Percentiles rank a stretch among this genome's conserved stretches.
These are phyloP conservation scores for Drosophila lowei DNA, from an alignment of 1,140 invertebrate genomes.

Conservation along the genomic window DNA sequence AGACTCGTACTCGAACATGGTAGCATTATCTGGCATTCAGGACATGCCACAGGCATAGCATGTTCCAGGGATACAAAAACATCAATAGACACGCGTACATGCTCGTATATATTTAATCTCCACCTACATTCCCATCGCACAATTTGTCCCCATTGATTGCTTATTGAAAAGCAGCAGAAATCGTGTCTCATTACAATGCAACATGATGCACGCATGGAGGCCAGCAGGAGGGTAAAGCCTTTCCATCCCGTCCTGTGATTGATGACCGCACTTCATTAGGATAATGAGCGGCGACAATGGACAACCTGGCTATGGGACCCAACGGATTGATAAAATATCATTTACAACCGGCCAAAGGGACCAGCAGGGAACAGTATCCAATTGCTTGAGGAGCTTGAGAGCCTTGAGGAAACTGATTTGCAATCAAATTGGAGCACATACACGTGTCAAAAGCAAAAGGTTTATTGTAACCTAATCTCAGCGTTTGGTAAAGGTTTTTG, in stretches of 20 bases:
- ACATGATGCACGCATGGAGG: background rate
- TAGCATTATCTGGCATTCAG: slow-evolving; percentile 42
- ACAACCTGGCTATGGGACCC: background rate
- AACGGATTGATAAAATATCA: slow-evolving; percentile 34
- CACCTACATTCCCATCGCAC: background rate
- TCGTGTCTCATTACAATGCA: slow-evolving; percentile 33
- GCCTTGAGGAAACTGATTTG: background rate
- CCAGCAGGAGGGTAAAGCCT: no score
- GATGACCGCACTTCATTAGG: slow-evolving; percentile 52
- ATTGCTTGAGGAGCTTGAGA: slow-evolving; percentile 1
- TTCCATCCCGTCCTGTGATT: background rate
- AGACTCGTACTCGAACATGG: slow-evolving; percentile 35
- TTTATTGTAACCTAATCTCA: background rate
- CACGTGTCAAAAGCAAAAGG: no score
- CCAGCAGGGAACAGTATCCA: slow-evolving; percentile 21
- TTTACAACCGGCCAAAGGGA: slow-evolving; percentile 16
- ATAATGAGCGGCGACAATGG: slow-evolving; percentile 41
- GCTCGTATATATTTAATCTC: slow-evolving; percentile 36
- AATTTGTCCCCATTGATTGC: slow-evolving; percentile 46
- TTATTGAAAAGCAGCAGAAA: slow-evolving; percentile 48
- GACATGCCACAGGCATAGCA: slow-evolving; percentile 43
- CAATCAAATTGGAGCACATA: background rate
- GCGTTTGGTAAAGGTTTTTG: no score
- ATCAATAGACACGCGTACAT: background rate
- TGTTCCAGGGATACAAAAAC: slow-evolving; percentile 1